A percentile compares a stretch with the other conserved stretches of the same genome.
Conservation (phyloP, 1,140 invertebrate genomes). For the Monomorium pharaonis region DNA sequence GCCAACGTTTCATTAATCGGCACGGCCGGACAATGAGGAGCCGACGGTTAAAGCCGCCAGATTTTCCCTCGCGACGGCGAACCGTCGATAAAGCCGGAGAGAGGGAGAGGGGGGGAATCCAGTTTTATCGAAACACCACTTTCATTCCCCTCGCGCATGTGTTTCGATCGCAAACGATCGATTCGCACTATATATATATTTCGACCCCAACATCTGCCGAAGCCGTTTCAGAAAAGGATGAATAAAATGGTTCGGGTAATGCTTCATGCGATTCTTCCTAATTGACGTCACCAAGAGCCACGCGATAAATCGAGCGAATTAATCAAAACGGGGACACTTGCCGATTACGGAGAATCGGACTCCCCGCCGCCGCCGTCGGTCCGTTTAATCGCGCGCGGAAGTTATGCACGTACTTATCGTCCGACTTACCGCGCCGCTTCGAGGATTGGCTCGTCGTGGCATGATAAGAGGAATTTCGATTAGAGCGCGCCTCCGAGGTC, state of each 20-base stretch:
- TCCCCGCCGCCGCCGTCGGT: too few relatives aligned
- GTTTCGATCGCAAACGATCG: slow-evolving; percentile 19
- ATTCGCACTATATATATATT: neutral
- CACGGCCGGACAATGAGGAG: slow-evolving; percentile 50
- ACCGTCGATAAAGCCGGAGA: neutral
- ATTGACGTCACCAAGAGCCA: neutral
- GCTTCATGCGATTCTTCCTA: neutral
- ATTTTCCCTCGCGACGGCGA: neutral
- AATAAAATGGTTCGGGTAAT: neutral
- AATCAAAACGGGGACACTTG: slow-evolving; percentile 64
- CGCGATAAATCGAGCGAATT: slow-evolving; percentile 36
- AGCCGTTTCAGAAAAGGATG: neutral
- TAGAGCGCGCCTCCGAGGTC: neutral
- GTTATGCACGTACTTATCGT: neutral
- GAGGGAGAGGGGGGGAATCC: too few relatives aligned
- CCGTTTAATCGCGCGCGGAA: slow-evolving; percentile 7
- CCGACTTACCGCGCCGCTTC: neutral
- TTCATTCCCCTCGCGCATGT: neutral
- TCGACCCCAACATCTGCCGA: neutral
- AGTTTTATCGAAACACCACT: slow-evolving; percentile 8
- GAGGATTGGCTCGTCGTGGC: neutral
- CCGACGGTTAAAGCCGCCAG: slow-evolving; percentile 24
- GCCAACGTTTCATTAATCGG: slow-evolving; percentile 63
- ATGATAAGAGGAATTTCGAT: neutral
- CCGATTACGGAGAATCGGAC: neutral